phyloP scores from a whole-genome alignment of 2,888 invertebrate genomes.

The Pseudolycoriella hygida region DNA sequence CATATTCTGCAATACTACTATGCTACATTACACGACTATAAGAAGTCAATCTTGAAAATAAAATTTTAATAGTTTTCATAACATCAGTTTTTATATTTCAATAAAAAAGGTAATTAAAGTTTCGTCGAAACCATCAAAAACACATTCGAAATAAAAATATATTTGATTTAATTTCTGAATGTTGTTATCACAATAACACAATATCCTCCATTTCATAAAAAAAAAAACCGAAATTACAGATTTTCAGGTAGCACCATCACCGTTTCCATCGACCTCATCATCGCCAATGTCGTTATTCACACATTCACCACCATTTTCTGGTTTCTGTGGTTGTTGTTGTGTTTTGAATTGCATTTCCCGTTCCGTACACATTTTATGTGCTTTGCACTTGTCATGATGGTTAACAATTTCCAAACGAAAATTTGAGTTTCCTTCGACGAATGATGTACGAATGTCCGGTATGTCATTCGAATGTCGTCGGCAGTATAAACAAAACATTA shows the following conservation, averaged over 20 bases:
- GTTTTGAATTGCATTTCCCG: slow-evolving; percentile 25
- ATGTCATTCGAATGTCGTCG: slow-evolving; percentile 53
- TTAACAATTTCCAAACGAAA: slow-evolving; percentile 61
- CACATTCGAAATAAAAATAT: too few species aligned
- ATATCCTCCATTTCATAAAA: background rate
- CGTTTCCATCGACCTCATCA: background rate
- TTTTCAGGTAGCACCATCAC: slow-evolving; percentile 2
- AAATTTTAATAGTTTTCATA: too few species aligned
- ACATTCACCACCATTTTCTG: background rate
- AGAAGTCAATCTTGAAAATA: too few species aligned
- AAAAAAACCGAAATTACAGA: background rate
- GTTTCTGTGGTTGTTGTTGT: slow-evolving; percentile 9
- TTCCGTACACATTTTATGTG: slow-evolving; percentile 46
- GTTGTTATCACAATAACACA: too few species aligned
- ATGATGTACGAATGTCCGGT: slow-evolving; percentile 56
- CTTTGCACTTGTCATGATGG: slow-evolving; percentile 63
- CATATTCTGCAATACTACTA: too few species aligned
- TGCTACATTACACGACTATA: too few species aligned
- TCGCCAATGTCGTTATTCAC: background rate
- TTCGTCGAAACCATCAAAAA: too few species aligned
- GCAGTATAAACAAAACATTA: slow-evolving; percentile 58
- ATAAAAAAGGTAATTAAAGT: too few species aligned
- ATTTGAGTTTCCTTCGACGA: slow-evolving; percentile 60
- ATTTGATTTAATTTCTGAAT: too few species aligned
- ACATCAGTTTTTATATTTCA: too few species aligned